A percentile compares a stretch with the other conserved stretches of the same genome.
phyloP scores from a whole-genome alignment of 2,888 invertebrate genomes.

The Mystacides longicornis region DNA sequence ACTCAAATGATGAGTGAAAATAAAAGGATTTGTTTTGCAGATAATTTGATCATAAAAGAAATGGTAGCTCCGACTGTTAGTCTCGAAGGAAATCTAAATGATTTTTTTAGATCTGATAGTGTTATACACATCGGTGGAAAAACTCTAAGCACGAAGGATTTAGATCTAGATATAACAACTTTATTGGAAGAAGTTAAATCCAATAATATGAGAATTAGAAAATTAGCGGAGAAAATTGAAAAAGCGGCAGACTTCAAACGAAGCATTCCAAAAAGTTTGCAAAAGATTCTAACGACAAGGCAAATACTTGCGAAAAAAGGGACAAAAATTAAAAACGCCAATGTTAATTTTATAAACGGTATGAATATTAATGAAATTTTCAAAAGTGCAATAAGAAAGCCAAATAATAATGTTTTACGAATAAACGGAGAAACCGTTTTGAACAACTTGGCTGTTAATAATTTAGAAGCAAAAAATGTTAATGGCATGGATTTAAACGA shows the following conservation, averaged over 20 bases:
- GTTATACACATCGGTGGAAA: constrained; percentile 17
- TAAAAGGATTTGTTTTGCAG: constrained; percentile 10
- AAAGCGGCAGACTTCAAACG: constrained; percentile 15
- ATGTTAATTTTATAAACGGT: constrained; percentile 15
- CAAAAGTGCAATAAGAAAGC: constrained; percentile 15
- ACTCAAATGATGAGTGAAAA: neutral
- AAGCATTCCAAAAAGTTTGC: constrained; percentile 9
- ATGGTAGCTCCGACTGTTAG: constrained; percentile 19
- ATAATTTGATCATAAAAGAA: constrained; percentile 24
- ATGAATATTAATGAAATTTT: constrained; percentile 16
- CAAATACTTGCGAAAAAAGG: constrained; percentile 19
- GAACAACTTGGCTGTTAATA: constrained; percentile 24
- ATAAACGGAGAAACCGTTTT: constrained; percentile 17
- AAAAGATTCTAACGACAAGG: constrained; percentile 15
- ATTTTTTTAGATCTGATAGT: constrained; percentile 12
- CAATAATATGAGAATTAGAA: constrained; percentile 17
- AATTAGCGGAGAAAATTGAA: constrained; percentile 14
- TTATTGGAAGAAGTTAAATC: constrained; percentile 17
- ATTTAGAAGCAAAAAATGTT: constrained; percentile 31
- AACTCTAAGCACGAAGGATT: constrained; percentile 16
- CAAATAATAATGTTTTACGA: constrained; percentile 14
- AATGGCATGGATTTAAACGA: constrained; percentile 30
- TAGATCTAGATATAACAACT: constrained; percentile 12
- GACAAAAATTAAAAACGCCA: constrained; percentile 13
- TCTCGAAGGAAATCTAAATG: constrained; percentile 18